Evolutionary conservation across 2,888 invertebrate genomes (phyloP), one percentile per base, ranked within the genome.

Genomic region (Ornithoptera priamus): DNA sequence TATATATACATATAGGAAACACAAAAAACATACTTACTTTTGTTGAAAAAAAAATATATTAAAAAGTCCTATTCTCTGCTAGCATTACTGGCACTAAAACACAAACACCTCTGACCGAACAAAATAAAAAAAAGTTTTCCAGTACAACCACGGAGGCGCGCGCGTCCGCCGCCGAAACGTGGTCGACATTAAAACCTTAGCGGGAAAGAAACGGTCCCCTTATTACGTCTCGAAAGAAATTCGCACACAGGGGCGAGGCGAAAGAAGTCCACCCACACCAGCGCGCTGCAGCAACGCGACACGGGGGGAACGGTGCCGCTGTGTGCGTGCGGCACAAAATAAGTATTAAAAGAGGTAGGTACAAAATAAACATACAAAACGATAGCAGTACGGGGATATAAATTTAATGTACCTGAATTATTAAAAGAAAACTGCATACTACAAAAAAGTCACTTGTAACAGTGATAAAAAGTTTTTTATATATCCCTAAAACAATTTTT

Each of bases 181-280:
- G 91, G 90, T 91, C 90, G 87, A 90, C 92, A 92, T 92, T 92
- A 92, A 92, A 92, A 92, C 92, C 92, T 90, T 90, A 88, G 90
- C 90, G 91, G 90, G 89, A 92, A 92, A 90, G 90, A 92, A 92
- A 92, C 89, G 86, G 91, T 91, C 92, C 92, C 92, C 92, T 92
- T 92, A 92, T 91, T 91, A 92, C 91, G 90, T 91, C 92, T 91
- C 91, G 90, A 92, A 92, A 92, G 92, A 92, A 92, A 92, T 92
- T 89, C 90, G 75, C 89, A 92, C 91, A 92, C 80, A 84, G 83
- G 83, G 81, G 73, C 80, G 78, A 85, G 86, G 89, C 91, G 90
- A 91, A 89, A 92, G 82, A 89, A 88, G 79, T 88, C 89, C 92
- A 75, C 92, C 89, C 90, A 92, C 92, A 85, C 78, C 65, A 74